These are phyloP conservation scores for Larimichthys polyactis DNA, from an alignment of 2,113 vertebrate species.

Conservation along the genomic window DNA sequence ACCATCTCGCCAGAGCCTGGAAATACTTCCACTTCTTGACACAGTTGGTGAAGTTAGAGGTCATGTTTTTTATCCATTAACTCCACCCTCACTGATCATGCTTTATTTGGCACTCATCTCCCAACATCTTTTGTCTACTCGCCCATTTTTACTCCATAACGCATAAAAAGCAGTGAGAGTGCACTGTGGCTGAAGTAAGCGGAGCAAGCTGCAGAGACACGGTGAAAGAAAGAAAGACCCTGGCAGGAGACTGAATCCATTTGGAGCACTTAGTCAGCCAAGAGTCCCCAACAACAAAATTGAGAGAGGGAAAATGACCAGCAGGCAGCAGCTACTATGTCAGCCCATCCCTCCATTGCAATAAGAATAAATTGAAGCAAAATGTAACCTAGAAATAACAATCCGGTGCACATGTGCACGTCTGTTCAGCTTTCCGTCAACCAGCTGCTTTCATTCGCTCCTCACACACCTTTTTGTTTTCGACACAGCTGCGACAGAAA, in stretches of 20 bases:
- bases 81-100: background rate
- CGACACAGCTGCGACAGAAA: constrained; percentile 14
- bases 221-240: constrained; percentile 29
- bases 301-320: constrained; percentile 67
- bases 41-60: background rate
- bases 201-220: constrained; percentile 5
- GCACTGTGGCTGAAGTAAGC: constrained; percentile 18
- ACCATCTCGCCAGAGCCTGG: constrained; percentile 14
- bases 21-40: background rate
- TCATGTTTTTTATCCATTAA: constrained; percentile 37
- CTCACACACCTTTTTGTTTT: constrained; percentile 24
- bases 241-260: constrained; percentile 75
- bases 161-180: constrained; percentile 43
- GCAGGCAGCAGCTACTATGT: constrained; percentile 49
- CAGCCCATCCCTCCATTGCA: constrained; percentile 34
- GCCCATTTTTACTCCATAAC: constrained; percentile 56
- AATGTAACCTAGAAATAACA: constrained; percentile 58
- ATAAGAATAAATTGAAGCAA: constrained; percentile 54
- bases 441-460: constrained; percentile 41
- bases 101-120: constrained; percentile 36
- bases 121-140: constrained; percentile 50
- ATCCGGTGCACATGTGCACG: constrained; percentile 8
- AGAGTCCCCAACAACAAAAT: constrained; percentile 63
- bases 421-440: constrained; percentile 32
- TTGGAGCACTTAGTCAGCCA: constrained; percentile 77